A percentile compares a stretch with the other conserved stretches of the same genome.
phyloP scores from a whole-genome alignment of 30 jellyfish, hydroid and myxozoan genomes.

The Hydractinia symbiolongicarpus region DNA sequence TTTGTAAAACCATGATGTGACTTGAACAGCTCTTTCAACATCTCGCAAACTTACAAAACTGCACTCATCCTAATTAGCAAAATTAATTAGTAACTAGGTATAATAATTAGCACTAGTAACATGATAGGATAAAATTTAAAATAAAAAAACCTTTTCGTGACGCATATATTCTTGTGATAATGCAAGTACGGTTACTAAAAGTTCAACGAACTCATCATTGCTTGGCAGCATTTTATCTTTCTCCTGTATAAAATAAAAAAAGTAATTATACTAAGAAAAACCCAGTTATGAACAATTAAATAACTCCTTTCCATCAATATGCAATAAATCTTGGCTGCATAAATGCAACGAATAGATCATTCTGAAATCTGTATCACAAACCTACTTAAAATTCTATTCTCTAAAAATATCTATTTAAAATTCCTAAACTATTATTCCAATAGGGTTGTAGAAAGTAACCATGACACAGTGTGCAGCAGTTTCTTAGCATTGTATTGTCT shows the following conservation, averaged over 20 bases:
- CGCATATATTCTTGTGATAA: slow-evolving; percentile 54
- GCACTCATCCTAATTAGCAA: slow-evolving; percentile 51
- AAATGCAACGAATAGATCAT: too few relatives aligned
- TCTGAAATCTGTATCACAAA: too few relatives aligned
- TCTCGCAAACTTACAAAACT: slow-evolving; percentile 79
- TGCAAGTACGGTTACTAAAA: slow-evolving; percentile 24
- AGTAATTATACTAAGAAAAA: not conserved
- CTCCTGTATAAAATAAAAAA: slow-evolving; percentile 14
- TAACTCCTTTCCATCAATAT: too few relatives aligned
- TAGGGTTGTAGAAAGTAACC: too few relatives aligned
- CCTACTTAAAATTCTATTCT: too few relatives aligned
- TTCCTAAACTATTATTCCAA: too few relatives aligned
- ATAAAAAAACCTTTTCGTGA: slow-evolving; percentile 32
- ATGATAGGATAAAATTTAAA: not conserved
- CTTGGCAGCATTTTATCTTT: slow-evolving; percentile 35
- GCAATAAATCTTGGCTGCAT: too few relatives aligned
- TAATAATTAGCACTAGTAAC: not conserved
- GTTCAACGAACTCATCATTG: slow-evolving; percentile 21
- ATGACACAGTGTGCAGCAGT: too few relatives aligned
- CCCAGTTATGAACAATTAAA: not conserved
- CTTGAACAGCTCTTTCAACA: slow-evolving; percentile 79
- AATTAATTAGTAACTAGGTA: not conserved
- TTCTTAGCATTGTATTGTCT: too few relatives aligned
- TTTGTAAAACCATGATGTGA: slow-evolving; percentile 58
- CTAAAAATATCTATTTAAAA: too few relatives aligned